Base-by-base conservation (phyloP, 2,797 vertebrate species). In the Poeciliopsis paucimaculata region DNA sequence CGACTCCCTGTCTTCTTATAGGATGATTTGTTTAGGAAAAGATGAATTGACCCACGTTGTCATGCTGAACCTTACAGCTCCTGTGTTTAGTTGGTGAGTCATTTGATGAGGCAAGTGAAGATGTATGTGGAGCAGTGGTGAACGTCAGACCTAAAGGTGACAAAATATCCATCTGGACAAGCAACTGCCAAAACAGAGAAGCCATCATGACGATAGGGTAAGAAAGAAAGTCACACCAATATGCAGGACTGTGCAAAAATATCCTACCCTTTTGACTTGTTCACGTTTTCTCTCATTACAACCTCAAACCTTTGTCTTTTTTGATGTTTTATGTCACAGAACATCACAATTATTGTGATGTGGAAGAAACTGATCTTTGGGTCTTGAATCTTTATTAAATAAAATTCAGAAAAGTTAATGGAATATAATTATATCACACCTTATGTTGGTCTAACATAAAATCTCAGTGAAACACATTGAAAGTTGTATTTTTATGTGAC, bases 161-260 rank as follows among this genome's bases (percentile, higher is more conserved):
- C 88, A 97, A 97, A 95, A 95, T 97, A 91, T 77, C 96, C 86
- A 96, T 97, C 91, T 97, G 96, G 96, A 97, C 96, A 0, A 95
- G 95, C 88, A 96, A 96, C 92, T 97, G 96, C 93, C 95, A 96
- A 95, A 96, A 96, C 90, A 96, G 92, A 90, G 96, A 96, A 0
- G 94, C 95, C 87, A 96, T 97, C 82, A 95, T 96, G 93, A 96
- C 96, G 88, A 97, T 97, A 96, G 96, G 96, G 96, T 96, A 74
- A 85, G 95, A 46, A 72, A 5, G 10, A 72, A 82, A 57, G 39
- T 78, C 16, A 31, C 16, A 31, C 28, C 1, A 75, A 4, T n/a
- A n/a, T 23, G 34, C 15, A 64, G 31, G 7, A 4, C 12, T 9
- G 18, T 10, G 8, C 15, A 64, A 34, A 64, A 64, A 6, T 70